Conservation (phyloP, 2,888 invertebrate genomes). For the Drosophila demipolita region DNA sequence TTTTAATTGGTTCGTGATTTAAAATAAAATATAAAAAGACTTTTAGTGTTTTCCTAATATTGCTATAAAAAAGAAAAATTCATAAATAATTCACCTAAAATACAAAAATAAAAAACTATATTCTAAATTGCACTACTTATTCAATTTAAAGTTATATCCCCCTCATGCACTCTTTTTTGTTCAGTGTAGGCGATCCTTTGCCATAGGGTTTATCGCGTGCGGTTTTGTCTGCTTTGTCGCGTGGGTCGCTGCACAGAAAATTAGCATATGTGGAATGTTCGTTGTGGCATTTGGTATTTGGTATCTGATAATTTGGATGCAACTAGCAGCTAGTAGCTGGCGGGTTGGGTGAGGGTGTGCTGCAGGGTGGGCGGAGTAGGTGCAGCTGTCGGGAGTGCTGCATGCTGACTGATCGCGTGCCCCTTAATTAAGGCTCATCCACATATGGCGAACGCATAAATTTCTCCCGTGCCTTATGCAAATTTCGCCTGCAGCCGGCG, state of each 20-base stretch:
- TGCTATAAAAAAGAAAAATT: too few species aligned
- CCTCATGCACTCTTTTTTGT: background rate
- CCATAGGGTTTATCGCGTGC: constrained; percentile 65
- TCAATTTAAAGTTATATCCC: accelerated
- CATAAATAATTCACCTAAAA: too few species aligned
- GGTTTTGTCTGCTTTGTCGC: constrained; percentile 58
- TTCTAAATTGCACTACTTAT: background rate
- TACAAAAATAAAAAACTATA: background rate
- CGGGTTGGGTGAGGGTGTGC: constrained; percentile 4
- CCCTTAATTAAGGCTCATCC: constrained; percentile 64
- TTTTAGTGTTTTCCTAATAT: too few species aligned
- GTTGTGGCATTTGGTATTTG: constrained; percentile 16
- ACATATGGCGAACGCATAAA: constrained; percentile 59
- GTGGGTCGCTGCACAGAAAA: constrained; percentile 60
- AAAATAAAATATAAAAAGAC: too few species aligned
- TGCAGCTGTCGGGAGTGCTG: constrained; percentile 26
- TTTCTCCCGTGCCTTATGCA: constrained; percentile 56
- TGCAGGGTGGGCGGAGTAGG: background rate
- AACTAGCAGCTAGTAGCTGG: background rate
- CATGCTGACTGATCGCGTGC: constrained; percentile 51
- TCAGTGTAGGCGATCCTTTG: constrained; percentile 17
- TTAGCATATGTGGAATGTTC: constrained; percentile 58
- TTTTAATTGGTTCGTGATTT: too few species aligned
- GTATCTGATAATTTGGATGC: constrained; percentile 25
- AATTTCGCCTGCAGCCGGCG: constrained; percentile 25